Conservation (phyloP, 2,113 vertebrate species). For the Rhynchopsitta pachyrhyncha region DNA sequence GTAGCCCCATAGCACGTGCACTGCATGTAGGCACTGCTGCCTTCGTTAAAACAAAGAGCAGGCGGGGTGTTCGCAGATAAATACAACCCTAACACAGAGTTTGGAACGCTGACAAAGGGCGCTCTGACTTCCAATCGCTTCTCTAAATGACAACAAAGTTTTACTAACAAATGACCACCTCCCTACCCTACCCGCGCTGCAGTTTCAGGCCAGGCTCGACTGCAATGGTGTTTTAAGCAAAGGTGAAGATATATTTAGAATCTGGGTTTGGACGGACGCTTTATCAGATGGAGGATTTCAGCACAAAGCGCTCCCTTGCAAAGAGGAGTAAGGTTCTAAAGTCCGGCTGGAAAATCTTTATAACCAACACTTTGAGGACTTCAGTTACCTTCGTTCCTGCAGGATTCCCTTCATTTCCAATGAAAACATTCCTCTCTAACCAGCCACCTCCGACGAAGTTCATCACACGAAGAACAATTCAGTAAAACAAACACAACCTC, state of each 20-base stretch:
- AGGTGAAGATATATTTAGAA: conserved; percentile 6
- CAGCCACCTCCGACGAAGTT: neutral
- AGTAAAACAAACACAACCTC: conserved; percentile 11
- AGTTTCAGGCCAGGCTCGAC: neutral
- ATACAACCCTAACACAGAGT: neutral
- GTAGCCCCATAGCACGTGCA: neutral
- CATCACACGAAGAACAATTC: neutral
- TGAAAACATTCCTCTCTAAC: conserved; percentile 11
- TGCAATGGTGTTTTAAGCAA: neutral
- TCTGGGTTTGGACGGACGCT: neutral
- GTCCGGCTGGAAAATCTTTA: neutral
- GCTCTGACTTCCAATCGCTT: neutral
- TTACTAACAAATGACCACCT: neutral
- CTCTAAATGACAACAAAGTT: neutral
- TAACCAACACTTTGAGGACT: neutral
- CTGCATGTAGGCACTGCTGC: rapidly evolving
- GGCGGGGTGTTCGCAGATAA: neutral
- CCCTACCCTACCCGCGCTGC: neutral
- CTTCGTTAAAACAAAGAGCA: neutral
- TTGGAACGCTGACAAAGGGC: neutral
- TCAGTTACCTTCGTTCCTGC: conserved; percentile 3
- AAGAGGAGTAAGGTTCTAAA: neutral
- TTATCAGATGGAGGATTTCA: neutral
- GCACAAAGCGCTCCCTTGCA: neutral
- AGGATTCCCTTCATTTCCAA: conserved; percentile 19